Evolutionary conservation across 2,797 vertebrate genomes (phyloP), one percentile per base, ranked within the genome.

Genomic region (Enteromius treurensis): DNA sequence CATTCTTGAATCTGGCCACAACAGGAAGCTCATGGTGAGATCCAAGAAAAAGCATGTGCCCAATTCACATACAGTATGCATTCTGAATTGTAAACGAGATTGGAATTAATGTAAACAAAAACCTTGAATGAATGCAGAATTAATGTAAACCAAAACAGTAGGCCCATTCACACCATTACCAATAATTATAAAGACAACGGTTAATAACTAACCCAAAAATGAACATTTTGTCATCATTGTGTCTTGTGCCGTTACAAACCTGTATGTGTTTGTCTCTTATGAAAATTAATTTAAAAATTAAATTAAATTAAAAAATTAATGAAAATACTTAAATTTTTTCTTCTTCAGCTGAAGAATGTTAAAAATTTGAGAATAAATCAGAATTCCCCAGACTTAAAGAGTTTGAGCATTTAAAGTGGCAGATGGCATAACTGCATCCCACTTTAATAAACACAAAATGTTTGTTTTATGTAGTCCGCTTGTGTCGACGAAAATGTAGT

Each of bases 21-120:
- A 65, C 42, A 26, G 70, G 8, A 81, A 51, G 21, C n/a, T 64
- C 13, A 75, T 45, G 34, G 17, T 68, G 11, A 51, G 60, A 76
- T 26, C 15, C 32, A 82, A 29, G 47, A 45, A 76, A 75, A 76
- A 67, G 17, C 26, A 74, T n/a, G 19, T 71, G 40, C 8, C 4
- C 4, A 51, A 29, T 55, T 51, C 19, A 74, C 26, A 74, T 26
- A 26, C 26, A 26, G 26, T 37, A 70, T 45, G 2, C 47, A 68
- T 37, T 29, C 26, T 23, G 11, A 53, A 37, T 51, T 67, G 29
- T n/a, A 15, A 1, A n/a, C 8, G 4, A 79, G 29, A 67, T 79
- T 51, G n/a, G 13, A 78, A 65, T 67, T n/a, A 51, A 7, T 79
- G 2, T 65, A 32, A 21, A 9, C 10, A 5, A 21, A 65, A 47